Percentiles rank a stretch among this genome's conserved stretches.
phyloP scores from a whole-genome alignment of 2,113 vertebrate genomes.

The Protobothrops mucrosquamatus region DNA sequence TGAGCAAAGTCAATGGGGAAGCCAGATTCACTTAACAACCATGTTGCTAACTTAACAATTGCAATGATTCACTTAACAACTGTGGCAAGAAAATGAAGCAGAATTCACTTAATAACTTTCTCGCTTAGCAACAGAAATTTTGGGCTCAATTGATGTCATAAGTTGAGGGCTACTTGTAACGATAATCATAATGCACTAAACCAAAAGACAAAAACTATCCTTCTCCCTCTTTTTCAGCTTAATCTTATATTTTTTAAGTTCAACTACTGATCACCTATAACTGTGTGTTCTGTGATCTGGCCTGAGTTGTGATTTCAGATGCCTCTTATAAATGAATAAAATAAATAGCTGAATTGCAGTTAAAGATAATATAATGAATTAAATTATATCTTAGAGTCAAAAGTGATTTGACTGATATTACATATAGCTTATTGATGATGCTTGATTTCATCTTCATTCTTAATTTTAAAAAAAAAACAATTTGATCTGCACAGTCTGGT shows the following conservation, averaged over 20 bases:
- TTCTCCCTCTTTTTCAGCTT: background rate
- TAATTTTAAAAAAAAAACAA: background rate
- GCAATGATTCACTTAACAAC: background rate
- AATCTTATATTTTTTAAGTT: background rate
- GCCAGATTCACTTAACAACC: background rate
- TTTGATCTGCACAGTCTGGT: background rate
- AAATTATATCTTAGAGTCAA: background rate
- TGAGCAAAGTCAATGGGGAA: background rate
- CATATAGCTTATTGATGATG: background rate
- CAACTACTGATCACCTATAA: background rate
- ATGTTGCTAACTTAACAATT: background rate
- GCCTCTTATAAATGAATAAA: background rate
- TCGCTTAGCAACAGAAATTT: background rate
- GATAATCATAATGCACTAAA: background rate
- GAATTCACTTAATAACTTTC: background rate
- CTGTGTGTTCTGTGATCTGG: background rate
- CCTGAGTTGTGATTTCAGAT: background rate
- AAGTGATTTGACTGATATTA: background rate
- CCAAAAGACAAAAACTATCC: background rate
- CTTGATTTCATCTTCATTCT: background rate
- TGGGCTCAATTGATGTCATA: background rate
- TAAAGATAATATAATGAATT: background rate
- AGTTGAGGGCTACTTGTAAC: background rate
- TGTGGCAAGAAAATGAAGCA: background rate
- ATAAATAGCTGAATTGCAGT: background rate